Base-by-base conservation (phyloP, 2,888 invertebrate species). In the Drepanosiphum platanoidis region DNA sequence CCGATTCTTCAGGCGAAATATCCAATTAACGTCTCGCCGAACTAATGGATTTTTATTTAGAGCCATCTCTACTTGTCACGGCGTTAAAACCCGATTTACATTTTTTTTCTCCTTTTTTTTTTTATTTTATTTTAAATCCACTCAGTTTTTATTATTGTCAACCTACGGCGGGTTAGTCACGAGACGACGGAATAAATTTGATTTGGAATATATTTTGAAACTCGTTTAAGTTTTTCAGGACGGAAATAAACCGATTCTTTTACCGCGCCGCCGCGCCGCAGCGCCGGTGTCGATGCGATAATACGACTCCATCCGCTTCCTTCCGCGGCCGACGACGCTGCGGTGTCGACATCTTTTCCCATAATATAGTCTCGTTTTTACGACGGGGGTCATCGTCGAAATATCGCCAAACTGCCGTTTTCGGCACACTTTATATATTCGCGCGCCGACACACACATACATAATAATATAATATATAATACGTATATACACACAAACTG, bases 41-140 rank as follows among this genome's bases (percentile, higher is more conserved):
- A 84, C 84, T 84, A 84, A 84, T 84, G 84, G 84, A 84, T 84
- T 84, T 84, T 77, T 84, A 77, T 84, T 84, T 70, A 77, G 77
- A 75, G 52, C 84, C 84, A 34, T 77, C 68, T 77, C 64, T 68
- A 36, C 77, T 84, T 84, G 83, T 84, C 83, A 84, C 66, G 66
- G 74, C 83, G 75, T 84, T 84, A 77, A 84, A 84, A 84, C 75
- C 77, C 84, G 77, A 84, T 84, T 84, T 77, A 84, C 84, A 84
- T 84, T 84, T 84, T 77, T n/a, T 75, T 66, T 52, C 18, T 39
- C 34, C 34, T n/a, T 27, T 72, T 46, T 34, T 46, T 72, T 74
- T 74, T 75, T 66, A 9, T 46, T 74, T 66, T 64, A 36, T 61
- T 82, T 34, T 68, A 84, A 84, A 84, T 84, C 75, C 77, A 77